Base-by-base conservation (phyloP, 2,113 vertebrate species). In the Clarias magur region DNA sequence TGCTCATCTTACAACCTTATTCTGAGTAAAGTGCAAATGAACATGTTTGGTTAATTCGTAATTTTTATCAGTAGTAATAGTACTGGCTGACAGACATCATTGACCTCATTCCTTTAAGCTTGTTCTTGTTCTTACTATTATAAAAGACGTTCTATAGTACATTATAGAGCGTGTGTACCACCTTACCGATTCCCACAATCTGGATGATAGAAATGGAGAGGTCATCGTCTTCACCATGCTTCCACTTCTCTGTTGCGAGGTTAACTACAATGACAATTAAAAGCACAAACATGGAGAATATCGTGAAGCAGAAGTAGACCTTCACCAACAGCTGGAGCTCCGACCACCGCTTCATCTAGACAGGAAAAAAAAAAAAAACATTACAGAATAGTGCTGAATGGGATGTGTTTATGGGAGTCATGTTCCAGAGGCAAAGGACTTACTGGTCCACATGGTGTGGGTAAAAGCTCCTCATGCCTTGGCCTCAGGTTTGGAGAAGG, bases 361-460 rank as follows among this genome's bases (percentile, higher is more conserved):
- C 0, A 85, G 85, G 63, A 17, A 25, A 23, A n/a, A n/a, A n/a
- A n/a, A n/a, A n/a, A n/a, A 0, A 54, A 25, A 56, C 21, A 42
- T 8, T 8, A 48, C 6, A 7, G 48, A 8, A 48, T 23, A 48
- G 19, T 21, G n/a, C 25, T 54, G 25, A 78, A 78, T 27, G 38
- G 23, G 21, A 62, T 60, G 8, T 5, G 8, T 59, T 12, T 65
- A 54, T 25, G 1, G 19, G 2, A 65, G 23, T 62, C 6, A 10
- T 12, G 25, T 10, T 10, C 15, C 17, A 19, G 53, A 48, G 16
- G 8, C 0, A 15, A 63, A 13, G 13, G 4, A 89, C 93, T 91
- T 85, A 97, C 96, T 72, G 96, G 96, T 7, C 96, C 96, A 86
- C 95, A 97, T 63, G 96, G 96, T 1, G 96, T 97, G 0, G 95